Base-by-base conservation (phyloP, 2,797 vertebrate species). In the Pempheris klunzingeri region DNA sequence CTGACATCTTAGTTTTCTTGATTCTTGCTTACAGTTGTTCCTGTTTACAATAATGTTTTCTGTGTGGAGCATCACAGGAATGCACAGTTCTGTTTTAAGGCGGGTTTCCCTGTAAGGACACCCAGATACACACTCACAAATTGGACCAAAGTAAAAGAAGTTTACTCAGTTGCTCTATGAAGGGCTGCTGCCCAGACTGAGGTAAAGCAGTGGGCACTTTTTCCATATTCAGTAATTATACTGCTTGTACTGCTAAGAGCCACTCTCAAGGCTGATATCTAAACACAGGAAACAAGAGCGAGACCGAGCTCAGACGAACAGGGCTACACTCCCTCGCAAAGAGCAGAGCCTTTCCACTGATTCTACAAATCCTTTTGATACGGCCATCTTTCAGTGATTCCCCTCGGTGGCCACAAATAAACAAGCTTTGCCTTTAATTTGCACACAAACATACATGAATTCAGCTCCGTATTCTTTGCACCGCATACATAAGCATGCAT, bases 181-280 rank as follows among this genome's bases (percentile, higher is more conserved):
- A 79, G 59, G 67, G 55, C 71, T 82, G 65, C 69, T 77, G 71
- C 63, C 61, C 65, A 86, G 77, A 79, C 71, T 78, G 84, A 92
- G 74, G 82, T 87, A 76, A 83, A 88, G 55, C 80, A 88, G 83
- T 77, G 78, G 87, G 82, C 73, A 77, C 77, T 82, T 87, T 92
- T 89, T 85, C 88, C 84, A 90, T 82, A 87, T 90, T 90, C 84
- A 91, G 84, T 90, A 86, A 91, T 89, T 89, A 90, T 71, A 82
- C 81, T 66, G 77, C 77, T 83, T 83, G 78, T 78, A 83, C 85
- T 76, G 80, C 80, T 86, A 80, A 90, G 81, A 88, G 77, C 72
- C 54, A 63, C 82, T 87, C 86, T 82, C 43, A 65, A 83, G 78
- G 81, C 73, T 87, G 82, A 92, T 87, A 89, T 92, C 84, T 88